Conservation (phyloP, 2,888 invertebrate genomes). For the Lochmaea capreae region DNA sequence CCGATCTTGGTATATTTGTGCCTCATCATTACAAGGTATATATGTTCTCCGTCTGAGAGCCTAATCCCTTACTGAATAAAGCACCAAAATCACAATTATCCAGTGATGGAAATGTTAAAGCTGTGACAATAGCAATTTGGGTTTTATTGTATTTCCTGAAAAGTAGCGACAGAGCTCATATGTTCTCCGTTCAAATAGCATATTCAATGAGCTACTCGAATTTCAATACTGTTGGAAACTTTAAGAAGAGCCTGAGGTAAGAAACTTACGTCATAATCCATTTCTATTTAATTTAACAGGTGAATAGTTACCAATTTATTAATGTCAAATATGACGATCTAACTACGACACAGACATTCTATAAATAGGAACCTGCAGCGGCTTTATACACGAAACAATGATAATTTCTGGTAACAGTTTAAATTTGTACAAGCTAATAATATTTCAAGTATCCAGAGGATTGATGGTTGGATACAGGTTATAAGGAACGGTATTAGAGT, state of each 20-base stretch:
- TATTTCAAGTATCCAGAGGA: not conserved
- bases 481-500: not conserved
- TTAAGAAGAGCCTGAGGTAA: not conserved
- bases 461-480: too few relatives aligned
- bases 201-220: not conserved
- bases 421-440: not conserved
- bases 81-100: too few relatives aligned
- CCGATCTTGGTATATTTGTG: too few relatives aligned
- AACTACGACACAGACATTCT: not conserved
- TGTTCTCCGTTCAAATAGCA: not conserved
- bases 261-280: not conserved
- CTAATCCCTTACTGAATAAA: too few relatives aligned
- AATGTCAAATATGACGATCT: not conserved
- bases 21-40: too few relatives aligned
- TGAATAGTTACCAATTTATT: not conserved
- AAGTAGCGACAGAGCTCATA: too few relatives aligned
- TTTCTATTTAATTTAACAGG: not conserved
- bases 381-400: not conserved
- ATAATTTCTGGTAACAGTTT: not conserved
- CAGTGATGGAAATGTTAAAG: too few relatives aligned
- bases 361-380: not conserved
- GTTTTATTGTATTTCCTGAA: too few relatives aligned
- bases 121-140: too few relatives aligned
- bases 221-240: constrained; percentile 1
- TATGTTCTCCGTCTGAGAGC: too few relatives aligned